A percentile compares a stretch with the other conserved stretches of the same genome.
Evolutionary conservation across 2,797 vertebrate species (phyloP).

Genomic region (Carcharodon carcharias): DNA sequence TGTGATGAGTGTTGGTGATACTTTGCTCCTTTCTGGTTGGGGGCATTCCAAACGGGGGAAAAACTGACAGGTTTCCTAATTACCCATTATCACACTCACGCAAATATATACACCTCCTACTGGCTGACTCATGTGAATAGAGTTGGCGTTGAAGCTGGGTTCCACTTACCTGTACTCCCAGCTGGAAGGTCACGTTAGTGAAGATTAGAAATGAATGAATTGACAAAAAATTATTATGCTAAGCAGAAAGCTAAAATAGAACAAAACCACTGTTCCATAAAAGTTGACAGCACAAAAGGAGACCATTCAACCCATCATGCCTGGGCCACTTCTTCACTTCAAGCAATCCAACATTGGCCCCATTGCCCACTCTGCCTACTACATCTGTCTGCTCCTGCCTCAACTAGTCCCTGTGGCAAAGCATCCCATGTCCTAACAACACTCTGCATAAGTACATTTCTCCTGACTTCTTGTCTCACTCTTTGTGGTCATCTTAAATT

Average conservation of each 20-base stretch:
- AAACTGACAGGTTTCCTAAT: background rate
- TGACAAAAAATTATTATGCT: background rate
- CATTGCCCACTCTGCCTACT: background rate
- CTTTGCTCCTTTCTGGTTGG: background rate
- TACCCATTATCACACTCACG: background rate
- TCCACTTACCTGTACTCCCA: background rate
- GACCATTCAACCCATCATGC: background rate
- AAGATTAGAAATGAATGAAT: background rate
- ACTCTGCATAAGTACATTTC: background rate
- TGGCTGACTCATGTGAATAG: background rate
- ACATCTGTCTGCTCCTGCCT: background rate
- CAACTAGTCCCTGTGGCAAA: background rate
- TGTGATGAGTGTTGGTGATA: background rate
- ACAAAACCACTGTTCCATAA: background rate
- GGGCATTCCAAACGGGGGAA: background rate
- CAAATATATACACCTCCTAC: background rate
- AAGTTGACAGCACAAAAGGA: background rate
- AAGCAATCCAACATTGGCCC: background rate
- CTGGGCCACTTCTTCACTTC: background rate
- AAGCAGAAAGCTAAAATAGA: background rate
- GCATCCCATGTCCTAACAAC: background rate
- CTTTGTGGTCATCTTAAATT: background rate
- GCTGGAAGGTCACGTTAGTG: background rate
- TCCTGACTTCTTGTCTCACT: background rate
- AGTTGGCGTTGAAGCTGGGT: background rate